Percentiles rank a stretch among this genome's conserved stretches.
These are phyloP conservation scores for Hylaeus anthracinus DNA, from an alignment of 1,140 invertebrate genomes.

Conservation along the genomic window DNA sequence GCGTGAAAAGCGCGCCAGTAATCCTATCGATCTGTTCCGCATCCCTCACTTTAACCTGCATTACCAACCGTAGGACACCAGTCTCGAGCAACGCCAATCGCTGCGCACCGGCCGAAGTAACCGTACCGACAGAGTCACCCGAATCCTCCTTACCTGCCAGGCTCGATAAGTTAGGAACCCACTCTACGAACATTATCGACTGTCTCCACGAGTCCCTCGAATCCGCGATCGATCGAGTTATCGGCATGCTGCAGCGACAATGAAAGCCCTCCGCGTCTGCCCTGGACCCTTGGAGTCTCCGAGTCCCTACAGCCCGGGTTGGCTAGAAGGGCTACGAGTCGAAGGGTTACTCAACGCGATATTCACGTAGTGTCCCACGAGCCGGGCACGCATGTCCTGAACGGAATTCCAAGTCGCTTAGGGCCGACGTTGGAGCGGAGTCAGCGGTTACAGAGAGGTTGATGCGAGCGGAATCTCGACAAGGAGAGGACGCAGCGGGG, in stretches of 20 bases:
- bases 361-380: too few relatives aligned
- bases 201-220: background rate
- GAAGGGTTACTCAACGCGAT: too few relatives aligned
- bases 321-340: background rate
- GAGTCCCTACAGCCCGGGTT: background rate
- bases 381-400: too few relatives aligned
- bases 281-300: background rate
- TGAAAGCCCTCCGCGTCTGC: background rate
- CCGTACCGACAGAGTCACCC: too few relatives aligned
- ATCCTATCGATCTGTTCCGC: constrained; percentile 15
- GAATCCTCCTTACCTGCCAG: too few relatives aligned
- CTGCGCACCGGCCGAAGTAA: too few relatives aligned
- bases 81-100: too few relatives aligned
- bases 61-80: background rate
- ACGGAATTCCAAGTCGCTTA: background rate
- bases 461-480: background rate
- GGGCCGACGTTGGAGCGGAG: background rate
- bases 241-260: background rate
- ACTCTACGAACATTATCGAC: background rate
- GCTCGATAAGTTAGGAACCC: background rate
- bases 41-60: background rate
- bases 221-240: background rate
- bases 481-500: constrained; percentile 29
- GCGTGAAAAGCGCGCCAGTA: background rate
- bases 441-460: background rate